phyloP scores from a whole-genome alignment of 2,797 vertebrate genomes.

The Hydrophis major region DNA sequence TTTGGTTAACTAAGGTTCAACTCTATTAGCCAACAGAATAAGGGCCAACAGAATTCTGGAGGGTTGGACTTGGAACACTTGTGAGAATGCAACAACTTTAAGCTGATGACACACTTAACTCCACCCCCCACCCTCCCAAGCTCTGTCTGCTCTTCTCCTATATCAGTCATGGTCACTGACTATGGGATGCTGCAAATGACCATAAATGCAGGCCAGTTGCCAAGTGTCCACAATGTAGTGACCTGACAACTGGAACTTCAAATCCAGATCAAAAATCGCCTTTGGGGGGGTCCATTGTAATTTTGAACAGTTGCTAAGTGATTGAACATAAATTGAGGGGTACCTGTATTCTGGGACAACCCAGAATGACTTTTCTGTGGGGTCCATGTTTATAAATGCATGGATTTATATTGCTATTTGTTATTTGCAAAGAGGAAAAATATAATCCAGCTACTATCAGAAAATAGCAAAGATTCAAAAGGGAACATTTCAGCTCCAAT shows the following conservation, averaged over 20 bases:
- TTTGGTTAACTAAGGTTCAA: neutral
- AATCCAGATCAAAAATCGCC: neutral
- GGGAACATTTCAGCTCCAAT: neutral
- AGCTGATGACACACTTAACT: neutral
- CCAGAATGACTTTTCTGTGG: neutral
- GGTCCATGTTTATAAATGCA: neutral
- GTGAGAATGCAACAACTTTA: neutral
- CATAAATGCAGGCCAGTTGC: neutral
- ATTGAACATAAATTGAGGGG: neutral
- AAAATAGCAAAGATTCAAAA: neutral
- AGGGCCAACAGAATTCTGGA: neutral
- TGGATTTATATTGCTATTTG: neutral
- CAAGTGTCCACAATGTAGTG: neutral
- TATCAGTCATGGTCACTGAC: neutral
- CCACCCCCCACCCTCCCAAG: neutral
- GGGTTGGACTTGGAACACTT: neutral
- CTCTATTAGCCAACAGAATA: neutral
- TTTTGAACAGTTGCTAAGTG: neutral
- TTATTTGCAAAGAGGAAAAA: neutral
- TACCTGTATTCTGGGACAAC: neutral
- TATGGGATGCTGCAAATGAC: no score
- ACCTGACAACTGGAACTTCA: neutral
- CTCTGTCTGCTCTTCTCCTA: neutral
- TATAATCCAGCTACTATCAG: neutral
- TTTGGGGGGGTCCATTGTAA: neutral